Conservation (phyloP, 2,797 vertebrate genomes). For the Hydrolagus colliei region DNA sequence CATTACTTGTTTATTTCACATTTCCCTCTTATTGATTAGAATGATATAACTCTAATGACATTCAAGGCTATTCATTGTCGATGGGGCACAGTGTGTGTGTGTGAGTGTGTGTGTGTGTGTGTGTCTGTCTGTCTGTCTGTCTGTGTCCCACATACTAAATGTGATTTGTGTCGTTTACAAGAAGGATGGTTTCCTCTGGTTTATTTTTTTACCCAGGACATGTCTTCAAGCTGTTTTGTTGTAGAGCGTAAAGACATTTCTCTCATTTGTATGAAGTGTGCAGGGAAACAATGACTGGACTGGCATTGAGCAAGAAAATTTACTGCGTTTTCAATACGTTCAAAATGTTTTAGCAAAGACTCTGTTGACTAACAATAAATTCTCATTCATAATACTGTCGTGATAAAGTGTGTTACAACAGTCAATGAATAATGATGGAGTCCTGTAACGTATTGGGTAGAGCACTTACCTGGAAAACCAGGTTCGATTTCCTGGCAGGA, state of each 20-base stretch:
- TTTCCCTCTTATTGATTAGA: background rate
- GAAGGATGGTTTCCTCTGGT: background rate
- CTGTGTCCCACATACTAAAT: background rate
- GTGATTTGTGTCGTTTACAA: background rate
- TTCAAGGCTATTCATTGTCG: background rate
- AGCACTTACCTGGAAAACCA: too few relatives aligned
- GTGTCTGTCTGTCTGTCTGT: too few relatives aligned
- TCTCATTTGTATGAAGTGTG: conserved; percentile 41
- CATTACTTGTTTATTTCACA: background rate
- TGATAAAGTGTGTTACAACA: too few relatives aligned
- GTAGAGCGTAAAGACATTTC: background rate
- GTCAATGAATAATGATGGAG: too few relatives aligned
- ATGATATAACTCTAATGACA: background rate
- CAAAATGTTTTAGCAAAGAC: too few relatives aligned
- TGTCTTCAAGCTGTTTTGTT: background rate
- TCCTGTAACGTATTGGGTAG: too few relatives aligned
- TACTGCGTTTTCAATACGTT: conserved; percentile 46
- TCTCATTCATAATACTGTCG: too few relatives aligned
- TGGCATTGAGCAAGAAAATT: conserved; percentile 42
- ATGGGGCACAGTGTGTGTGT: too few relatives aligned
- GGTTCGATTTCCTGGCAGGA: too few relatives aligned
- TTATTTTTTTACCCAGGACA: background rate
- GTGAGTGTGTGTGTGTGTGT: too few relatives aligned
- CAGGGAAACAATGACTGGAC: conserved; percentile 44
- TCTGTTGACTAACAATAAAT: too few relatives aligned